These are phyloP conservation scores for Myrmecophaga tridactyla DNA, from an alignment of 2,113 vertebrate species.

Conservation along the genomic window DNA sequence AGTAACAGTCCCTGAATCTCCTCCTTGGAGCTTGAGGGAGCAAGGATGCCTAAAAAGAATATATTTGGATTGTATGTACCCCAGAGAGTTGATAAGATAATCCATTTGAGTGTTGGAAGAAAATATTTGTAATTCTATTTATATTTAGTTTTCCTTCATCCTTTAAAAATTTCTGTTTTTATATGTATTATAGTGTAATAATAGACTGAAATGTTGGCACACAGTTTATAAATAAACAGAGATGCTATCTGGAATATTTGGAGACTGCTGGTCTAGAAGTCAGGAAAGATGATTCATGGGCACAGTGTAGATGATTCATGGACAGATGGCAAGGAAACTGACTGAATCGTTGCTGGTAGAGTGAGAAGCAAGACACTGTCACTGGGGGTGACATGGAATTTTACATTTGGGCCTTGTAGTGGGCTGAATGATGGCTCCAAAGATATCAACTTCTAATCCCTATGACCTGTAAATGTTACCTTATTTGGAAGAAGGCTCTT, in stretches of 20 bases:
- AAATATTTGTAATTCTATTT: constrained; percentile 24
- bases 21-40: constrained; percentile 8
- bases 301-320: not conserved
- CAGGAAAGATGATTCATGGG: not conserved
- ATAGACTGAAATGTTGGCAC: not conserved
- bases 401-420: not conserved
- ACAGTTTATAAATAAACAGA: constrained; percentile 43
- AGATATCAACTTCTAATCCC: not conserved
- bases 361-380: not conserved
- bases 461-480: not conserved
- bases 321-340: not conserved
- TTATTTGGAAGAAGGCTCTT: constrained; percentile 12
- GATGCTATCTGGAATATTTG: constrained; percentile 16
- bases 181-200: not conserved
- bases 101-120: constrained; percentile 13
- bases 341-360: not conserved
- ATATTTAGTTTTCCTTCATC: not conserved
- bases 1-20: constrained; percentile 5
- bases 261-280: not conserved
- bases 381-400: not conserved
- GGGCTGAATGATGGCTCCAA: not conserved
- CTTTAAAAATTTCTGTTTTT: not conserved
- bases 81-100: not conserved
- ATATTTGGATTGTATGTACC: not conserved
- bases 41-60: not conserved